phyloP scores from a whole-genome alignment of 2,113 vertebrate species.

The Dolichallabes microphthalmus region DNA sequence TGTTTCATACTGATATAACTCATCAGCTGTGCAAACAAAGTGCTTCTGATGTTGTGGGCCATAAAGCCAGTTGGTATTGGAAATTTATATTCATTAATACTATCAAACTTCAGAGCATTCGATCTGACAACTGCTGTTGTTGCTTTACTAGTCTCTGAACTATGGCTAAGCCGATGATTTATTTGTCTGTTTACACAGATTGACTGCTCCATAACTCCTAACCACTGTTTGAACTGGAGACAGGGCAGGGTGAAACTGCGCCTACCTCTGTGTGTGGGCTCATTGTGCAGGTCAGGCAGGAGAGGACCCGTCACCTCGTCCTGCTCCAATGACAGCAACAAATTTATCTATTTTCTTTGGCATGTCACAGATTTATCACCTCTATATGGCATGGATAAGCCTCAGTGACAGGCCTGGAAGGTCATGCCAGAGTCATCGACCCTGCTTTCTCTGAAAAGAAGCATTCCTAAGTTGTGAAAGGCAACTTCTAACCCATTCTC shows the following conservation, averaged over 20 bases:
- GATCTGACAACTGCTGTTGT: background rate
- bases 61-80: background rate
- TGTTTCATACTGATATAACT: background rate
- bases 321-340: conserved; percentile 82
- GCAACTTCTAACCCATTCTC: conserved; percentile 69
- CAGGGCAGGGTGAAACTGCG: conserved; percentile 66
- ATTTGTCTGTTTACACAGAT: conserved; percentile 77
- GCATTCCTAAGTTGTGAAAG: conserved; percentile 78
- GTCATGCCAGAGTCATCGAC: conserved; percentile 83
- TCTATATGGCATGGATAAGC: conserved; percentile 45
- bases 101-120: background rate
- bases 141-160: background rate
- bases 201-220: conserved; percentile 77
- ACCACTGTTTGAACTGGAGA: conserved; percentile 79
- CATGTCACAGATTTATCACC: conserved; percentile 78
- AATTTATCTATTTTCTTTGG: conserved; percentile 82
- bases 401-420: conserved; percentile 69
- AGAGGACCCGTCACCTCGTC: conserved; percentile 64
- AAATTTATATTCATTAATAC: conserved; percentile 1
- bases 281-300: conserved; percentile 64
- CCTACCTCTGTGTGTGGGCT: conserved; percentile 80
- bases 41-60: background rate
- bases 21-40: background rate
- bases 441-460: conserved; percentile 75
- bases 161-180: conserved; percentile 69